These are phyloP conservation scores for Nesospiza acunhae DNA, from an alignment of 2,113 vertebrate species.

Conservation along the genomic window DNA sequence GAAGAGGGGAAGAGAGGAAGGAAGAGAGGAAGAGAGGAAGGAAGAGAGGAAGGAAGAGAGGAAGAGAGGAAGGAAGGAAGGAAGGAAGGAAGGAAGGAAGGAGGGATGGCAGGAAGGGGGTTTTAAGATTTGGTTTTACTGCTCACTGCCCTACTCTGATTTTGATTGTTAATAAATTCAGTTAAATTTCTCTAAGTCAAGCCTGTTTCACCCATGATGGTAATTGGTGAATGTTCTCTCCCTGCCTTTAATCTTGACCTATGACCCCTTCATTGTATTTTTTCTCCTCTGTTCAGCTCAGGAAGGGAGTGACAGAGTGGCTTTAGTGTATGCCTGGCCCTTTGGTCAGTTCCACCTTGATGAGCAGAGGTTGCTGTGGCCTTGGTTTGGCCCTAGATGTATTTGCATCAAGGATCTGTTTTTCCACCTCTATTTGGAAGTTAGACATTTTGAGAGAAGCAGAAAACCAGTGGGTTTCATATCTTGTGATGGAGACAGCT, in stretches of 20 bases:
- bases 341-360: neutral
- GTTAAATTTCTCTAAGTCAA: neutral
- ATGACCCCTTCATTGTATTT: neutral
- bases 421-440: neutral
- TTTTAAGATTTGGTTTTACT: neutral
- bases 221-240: neutral
- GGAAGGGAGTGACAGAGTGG: neutral
- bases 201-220: neutral
- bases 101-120: too few relatives aligned
- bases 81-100: too few relatives aligned
- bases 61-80: too few relatives aligned
- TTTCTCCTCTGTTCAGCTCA: neutral
- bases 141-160: neutral
- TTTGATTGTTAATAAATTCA: neutral
- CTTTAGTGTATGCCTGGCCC: neutral
- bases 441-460: neutral
- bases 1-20: too few relatives aligned
- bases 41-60: too few relatives aligned
- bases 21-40: too few relatives aligned
- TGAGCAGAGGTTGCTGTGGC: neutral
- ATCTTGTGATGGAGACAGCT: neutral
- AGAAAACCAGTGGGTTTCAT: neutral
- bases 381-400: neutral
- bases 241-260: neutral
- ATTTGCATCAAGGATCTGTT: neutral